Conservation (phyloP, 2,888 invertebrate species). For the Pterostichus madidus region DNA sequence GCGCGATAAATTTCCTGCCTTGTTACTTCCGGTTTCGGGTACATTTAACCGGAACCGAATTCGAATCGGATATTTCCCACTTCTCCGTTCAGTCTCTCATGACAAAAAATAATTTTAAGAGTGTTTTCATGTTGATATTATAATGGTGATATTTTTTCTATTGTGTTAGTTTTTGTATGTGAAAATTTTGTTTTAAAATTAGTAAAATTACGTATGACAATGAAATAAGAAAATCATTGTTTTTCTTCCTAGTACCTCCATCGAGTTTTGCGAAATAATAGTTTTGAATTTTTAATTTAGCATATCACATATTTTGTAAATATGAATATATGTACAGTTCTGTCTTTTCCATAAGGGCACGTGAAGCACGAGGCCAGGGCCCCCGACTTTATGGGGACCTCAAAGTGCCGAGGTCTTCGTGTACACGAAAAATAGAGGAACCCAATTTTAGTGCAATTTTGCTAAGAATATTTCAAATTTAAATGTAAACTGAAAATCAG, state of each 20-base stretch:
- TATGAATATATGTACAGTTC: neutral
- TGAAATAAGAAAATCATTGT: conserved; percentile 21
- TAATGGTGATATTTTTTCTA: neutral
- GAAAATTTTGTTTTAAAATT: neutral
- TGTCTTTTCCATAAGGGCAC: no score
- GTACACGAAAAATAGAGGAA: no score
- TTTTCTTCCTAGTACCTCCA: conserved; percentile 26
- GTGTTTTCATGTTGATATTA: neutral
- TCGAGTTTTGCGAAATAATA: conserved; percentile 20
- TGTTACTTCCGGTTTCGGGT: conserved; percentile 25
- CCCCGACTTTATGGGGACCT: no score
- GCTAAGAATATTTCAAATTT: no score
- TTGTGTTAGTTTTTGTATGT: neutral
- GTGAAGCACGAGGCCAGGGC: no score
- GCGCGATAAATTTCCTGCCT: conserved; percentile 42
- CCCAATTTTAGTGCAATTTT: no score
- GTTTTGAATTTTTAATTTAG: conserved; percentile 24
- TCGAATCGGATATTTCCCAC: neutral
- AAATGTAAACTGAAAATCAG: no score
- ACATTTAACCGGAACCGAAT: conserved; percentile 36
- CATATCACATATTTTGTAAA: conserved; percentile 26
- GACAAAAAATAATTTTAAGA: neutral
- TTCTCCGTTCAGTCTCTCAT: neutral
- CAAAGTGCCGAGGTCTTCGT: no score
- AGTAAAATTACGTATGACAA: conserved; percentile 18